Evolutionary conservation across 1,140 invertebrate species (phyloP).

Genomic region (Hormaphis cornu): DNA sequence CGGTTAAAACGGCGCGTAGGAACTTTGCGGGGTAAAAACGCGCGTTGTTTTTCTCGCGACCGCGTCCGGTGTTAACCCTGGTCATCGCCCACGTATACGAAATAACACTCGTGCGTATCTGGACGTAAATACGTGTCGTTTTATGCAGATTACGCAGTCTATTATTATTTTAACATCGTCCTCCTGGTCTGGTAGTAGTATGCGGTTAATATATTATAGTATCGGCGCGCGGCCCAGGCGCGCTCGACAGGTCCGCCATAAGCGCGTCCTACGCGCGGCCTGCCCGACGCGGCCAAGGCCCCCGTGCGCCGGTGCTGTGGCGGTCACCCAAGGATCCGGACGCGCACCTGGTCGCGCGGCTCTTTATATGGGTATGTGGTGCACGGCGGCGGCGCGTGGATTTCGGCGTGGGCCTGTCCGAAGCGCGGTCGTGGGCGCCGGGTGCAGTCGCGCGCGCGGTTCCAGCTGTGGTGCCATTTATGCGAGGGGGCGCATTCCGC

Average conservation of each 20-base stretch:
- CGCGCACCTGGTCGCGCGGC: conserved; percentile 17
- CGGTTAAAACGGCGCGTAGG: too few relatives aligned
- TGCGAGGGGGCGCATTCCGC: background rate
- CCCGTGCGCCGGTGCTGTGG: background rate
- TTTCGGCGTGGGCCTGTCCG: conserved; percentile 24
- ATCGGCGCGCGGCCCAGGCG: too few relatives aligned
- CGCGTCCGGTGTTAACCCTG: conserved; percentile 4
- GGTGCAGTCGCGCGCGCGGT: background rate
- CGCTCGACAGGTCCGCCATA: too few relatives aligned
- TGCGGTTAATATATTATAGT: too few relatives aligned
- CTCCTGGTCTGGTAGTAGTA: background rate
- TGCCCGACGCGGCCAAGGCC: background rate
- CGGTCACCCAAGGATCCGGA: background rate
- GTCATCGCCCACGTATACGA: background rate
- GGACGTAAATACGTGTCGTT: background rate
- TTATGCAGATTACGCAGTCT: background rate
- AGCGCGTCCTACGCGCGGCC: background rate
- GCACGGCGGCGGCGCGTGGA: background rate
- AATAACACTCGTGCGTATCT: too few relatives aligned
- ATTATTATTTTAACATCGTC: too few relatives aligned
- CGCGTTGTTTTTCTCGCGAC: background rate
- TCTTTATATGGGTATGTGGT: conserved; percentile 31
- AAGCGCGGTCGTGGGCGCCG: background rate
- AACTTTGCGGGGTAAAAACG: too few relatives aligned
- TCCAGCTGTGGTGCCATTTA: background rate